Evolutionary conservation across 2,113 vertebrate genomes (phyloP).

Genomic region (Hippopotamus amphibius): DNA sequence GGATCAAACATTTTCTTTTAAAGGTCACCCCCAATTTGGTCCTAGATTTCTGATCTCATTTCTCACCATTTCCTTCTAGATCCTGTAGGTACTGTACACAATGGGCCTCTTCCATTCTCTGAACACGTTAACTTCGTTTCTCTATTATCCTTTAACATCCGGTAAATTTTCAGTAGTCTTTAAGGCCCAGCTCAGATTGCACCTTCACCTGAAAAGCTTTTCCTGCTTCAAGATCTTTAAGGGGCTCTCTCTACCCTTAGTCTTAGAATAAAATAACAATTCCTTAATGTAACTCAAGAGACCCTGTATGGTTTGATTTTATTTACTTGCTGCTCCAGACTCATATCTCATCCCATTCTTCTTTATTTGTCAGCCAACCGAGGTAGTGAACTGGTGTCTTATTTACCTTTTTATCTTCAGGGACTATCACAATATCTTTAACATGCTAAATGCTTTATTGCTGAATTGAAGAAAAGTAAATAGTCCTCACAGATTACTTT

Average conservation of each 20-base stretch:
- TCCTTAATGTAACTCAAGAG: not conserved
- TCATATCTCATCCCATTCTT: not conserved
- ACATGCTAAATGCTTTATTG: not conserved
- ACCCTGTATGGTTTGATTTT: not conserved
- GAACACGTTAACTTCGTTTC: not conserved
- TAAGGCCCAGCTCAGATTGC: not conserved
- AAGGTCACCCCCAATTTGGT: not conserved
- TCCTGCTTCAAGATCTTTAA: not conserved
- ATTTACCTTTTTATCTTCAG: not conserved
- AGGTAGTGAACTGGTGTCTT: not conserved
- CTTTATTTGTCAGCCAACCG: not conserved
- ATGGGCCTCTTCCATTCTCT: not conserved
- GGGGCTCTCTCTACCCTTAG: not conserved
- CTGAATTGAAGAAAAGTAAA: not conserved
- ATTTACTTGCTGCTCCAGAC: not conserved
- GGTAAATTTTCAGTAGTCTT: not conserved
- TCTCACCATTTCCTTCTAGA: not conserved
- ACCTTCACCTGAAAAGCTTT: not conserved
- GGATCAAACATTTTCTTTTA: not conserved
- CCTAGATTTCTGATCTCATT: not conserved
- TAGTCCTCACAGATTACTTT: not conserved
- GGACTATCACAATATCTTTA: not conserved
- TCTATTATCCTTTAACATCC: not conserved
- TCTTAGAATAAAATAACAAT: slow-evolving; percentile 12
- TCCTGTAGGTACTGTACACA: not conserved